phyloP scores from a whole-genome alignment of 2,888 invertebrate genomes.

The Macrophya alboannulata region DNA sequence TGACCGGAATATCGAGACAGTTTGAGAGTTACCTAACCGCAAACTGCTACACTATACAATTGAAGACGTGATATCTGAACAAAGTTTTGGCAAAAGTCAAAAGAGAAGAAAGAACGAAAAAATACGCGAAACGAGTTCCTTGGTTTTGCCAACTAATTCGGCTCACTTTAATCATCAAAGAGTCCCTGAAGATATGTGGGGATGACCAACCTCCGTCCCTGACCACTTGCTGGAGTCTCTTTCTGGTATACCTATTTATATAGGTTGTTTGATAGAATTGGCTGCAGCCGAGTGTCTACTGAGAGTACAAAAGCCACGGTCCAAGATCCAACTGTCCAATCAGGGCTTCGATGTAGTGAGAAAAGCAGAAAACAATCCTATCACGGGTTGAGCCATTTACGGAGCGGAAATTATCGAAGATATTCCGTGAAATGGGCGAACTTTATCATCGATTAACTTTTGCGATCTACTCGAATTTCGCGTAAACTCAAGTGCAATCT shows the following conservation, averaged over 20 bases:
- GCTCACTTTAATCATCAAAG: neutral
- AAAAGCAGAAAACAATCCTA: neutral
- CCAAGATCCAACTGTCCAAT: neutral
- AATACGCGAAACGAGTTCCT: slow-evolving; percentile 4
- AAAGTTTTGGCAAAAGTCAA: neutral
- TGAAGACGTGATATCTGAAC: neutral
- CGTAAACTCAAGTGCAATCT: neutral
- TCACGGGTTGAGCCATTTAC: neutral
- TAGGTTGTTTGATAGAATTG: neutral
- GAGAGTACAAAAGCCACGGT: slow-evolving; percentile 3
- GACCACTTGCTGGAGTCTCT: neutral
- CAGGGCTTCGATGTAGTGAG: neutral
- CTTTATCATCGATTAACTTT: neutral
- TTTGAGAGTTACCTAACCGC: neutral
- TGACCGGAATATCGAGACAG: neutral
- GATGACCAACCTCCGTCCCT: neutral
- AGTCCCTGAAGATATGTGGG: neutral
- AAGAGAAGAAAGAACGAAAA: neutral
- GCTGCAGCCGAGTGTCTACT: neutral
- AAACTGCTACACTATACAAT: slow-evolving; percentile 3
- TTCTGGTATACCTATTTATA: neutral
- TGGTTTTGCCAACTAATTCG: neutral
- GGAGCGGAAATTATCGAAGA: neutral
- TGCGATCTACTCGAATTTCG: neutral
- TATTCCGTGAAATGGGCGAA: neutral